Percentiles rank a stretch among this genome's conserved stretches.
Evolutionary conservation across 2,113 vertebrate genomes (phyloP).

Genomic region (Grallaria varia): DNA sequence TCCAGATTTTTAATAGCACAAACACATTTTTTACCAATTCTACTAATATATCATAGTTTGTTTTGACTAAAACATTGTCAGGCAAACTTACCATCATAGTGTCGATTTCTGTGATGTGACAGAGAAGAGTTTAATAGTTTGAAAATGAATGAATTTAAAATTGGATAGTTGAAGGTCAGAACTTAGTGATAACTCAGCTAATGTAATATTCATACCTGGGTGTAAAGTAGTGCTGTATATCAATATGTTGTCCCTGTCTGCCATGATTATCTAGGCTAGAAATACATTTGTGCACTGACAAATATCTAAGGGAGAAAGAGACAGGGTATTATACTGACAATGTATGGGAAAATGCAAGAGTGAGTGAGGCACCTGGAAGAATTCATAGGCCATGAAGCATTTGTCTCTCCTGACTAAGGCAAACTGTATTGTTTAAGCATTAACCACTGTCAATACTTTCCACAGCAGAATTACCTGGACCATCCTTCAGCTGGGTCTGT

Average conservation of each 20-base stretch:
- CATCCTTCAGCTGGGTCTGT: background rate
- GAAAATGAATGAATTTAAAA: slow-evolving; percentile 73
- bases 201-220: slow-evolving; percentile 77
- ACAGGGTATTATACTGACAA: slow-evolving; percentile 33
- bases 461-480: background rate
- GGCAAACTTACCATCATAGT: slow-evolving; percentile 48
- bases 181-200: slow-evolving; percentile 74
- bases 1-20: background rate
- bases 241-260: slow-evolving; percentile 72
- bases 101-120: slow-evolving; percentile 57
- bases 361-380: background rate
- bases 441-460: slow-evolving; percentile 51
- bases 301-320: slow-evolving; percentile 33
- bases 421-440: slow-evolving; percentile 21
- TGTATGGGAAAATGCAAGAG: background rate
- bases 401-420: slow-evolving; percentile 51
- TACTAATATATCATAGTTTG: slow-evolving; percentile 48
- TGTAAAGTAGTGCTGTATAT: slow-evolving; percentile 65
- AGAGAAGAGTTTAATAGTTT: slow-evolving; percentile 59
- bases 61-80: slow-evolving; percentile 64
- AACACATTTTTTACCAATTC: background rate
- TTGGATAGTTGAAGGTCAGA: slow-evolving; percentile 72
- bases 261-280: slow-evolving; percentile 61
- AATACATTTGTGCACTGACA: slow-evolving; percentile 68
- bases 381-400: slow-evolving; percentile 37